These are phyloP conservation scores for Syngnathus acus DNA, from an alignment of 2,797 vertebrate species.

Conservation along the genomic window DNA sequence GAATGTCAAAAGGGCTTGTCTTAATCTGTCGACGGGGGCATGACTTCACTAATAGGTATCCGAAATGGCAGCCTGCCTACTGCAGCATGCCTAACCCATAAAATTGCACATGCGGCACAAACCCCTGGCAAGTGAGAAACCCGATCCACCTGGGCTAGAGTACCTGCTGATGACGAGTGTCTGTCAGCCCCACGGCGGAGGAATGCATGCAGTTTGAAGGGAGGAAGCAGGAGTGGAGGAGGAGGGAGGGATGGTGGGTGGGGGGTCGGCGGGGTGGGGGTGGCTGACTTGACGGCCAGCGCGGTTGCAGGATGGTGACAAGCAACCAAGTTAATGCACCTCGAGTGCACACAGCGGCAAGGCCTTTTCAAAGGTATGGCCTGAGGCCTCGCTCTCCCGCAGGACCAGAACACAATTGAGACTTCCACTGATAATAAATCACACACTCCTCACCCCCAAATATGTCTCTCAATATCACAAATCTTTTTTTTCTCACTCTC, in stretches of 20 bases:
- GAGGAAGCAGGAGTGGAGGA: constrained; percentile 11
- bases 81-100: constrained; percentile 51
- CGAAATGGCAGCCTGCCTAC: constrained; percentile 42
- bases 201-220: constrained; percentile 48
- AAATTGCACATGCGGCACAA: constrained; percentile 59
- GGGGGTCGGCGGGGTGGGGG: neutral
- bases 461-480: neutral
- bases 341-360: constrained; percentile 21
- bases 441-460: constrained; percentile 18
- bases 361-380: constrained; percentile 34
- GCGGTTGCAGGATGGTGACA: constrained; percentile 4
- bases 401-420: constrained; percentile 15
- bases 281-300: neutral
- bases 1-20: constrained; percentile 9
- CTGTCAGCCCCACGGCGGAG: constrained; percentile 57
- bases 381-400: constrained; percentile 16
- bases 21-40: constrained; percentile 24
- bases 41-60: constrained; percentile 36
- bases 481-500: neutral
- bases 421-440: constrained; percentile 29
- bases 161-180: constrained; percentile 65
- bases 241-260: neutral
- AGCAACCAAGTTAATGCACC: constrained; percentile 28
- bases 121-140: constrained; percentile 52
- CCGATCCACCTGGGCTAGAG: constrained; percentile 59